Evolutionary conservation across 2,888 invertebrate species (phyloP).

Genomic region (Smittia sp.): DNA sequence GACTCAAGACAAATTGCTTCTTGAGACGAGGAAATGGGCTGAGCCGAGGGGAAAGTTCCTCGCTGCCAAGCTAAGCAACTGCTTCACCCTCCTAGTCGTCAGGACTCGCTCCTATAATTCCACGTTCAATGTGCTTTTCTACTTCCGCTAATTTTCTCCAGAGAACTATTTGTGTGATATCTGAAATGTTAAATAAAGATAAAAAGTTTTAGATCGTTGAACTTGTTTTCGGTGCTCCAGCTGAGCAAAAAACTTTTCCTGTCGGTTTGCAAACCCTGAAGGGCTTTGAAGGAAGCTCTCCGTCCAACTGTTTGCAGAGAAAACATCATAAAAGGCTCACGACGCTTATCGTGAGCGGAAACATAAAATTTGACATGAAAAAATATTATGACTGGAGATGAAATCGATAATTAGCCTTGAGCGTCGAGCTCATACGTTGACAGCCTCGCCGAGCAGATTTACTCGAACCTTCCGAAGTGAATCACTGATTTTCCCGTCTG

Average conservation of each 20-base stretch:
- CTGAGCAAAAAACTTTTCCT: background rate
- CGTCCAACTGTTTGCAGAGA: background rate
- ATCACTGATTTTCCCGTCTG: background rate
- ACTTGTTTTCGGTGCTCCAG: background rate
- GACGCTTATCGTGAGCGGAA: background rate
- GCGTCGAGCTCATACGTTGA: background rate
- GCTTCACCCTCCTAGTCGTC: background rate
- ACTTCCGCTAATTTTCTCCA: slow-evolving; percentile 18
- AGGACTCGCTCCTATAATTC: background rate
- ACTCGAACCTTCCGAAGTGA: background rate
- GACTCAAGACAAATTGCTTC: background rate
- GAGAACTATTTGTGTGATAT: background rate
- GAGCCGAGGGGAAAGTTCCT: background rate
- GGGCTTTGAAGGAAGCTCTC: background rate
- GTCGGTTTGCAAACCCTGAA: background rate
- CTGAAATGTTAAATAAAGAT: background rate
- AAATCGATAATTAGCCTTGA: background rate
- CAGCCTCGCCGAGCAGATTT: background rate
- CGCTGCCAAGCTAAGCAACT: background rate
- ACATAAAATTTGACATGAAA: slow-evolving; percentile 15
- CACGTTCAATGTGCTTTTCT: slow-evolving; percentile 1
- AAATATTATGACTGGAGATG: background rate
- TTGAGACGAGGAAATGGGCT: background rate
- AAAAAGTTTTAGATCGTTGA: background rate
- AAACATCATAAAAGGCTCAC: background rate